Base-by-base conservation (phyloP, 1,140 invertebrate species). In the Meloidogyne floridensis region DNA sequence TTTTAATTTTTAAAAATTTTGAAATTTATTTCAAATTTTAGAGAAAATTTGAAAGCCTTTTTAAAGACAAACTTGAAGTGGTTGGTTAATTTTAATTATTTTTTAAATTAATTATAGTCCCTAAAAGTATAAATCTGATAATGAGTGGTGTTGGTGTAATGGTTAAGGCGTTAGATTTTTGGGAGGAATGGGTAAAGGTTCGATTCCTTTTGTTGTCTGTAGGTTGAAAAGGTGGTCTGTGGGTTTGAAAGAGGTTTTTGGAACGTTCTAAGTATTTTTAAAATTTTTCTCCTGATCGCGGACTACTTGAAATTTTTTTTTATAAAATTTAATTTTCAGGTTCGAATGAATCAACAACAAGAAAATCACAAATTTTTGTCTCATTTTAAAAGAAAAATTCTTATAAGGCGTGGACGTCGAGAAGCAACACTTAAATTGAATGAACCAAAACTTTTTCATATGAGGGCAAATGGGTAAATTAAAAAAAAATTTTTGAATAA, bases 351-450 rank as follows among this genome's bases (percentile, higher is more conserved):
- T 83, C 88, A 93, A 86, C 97, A 99, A 90, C 97, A 99, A 91
- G 98, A 99, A 91, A 98, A 97, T 91, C 93, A 98, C 42, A 98
- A 98, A 91, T 99, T 99, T 90, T 94, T 99, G 92, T 95, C 97
- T 0, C 97, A 99, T 91, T 99, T 99, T 91, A 95, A 97, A 88
- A 92, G 94, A 78, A 94, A 96, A 90, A 98, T 99, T 91, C 93
- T 99, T 15, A 98, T 99, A 73, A 94, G 94, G 85, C 93, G 94
- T 82, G 97, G 96, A 43, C 82, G 84, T 47, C 77, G 80, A 74
- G 83, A 18, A 81, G 81, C 80, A 85, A 81, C 84, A 81, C 75
- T 92, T 77, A 80, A 91, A 91, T 93, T 93, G 72, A 89, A 91
- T 47, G 92, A 92, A 74, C 95, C 97, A 3, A 95, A 98, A 91